Base-by-base conservation (phyloP, 2,113 vertebrate species). In the Cygnus atratus region DNA sequence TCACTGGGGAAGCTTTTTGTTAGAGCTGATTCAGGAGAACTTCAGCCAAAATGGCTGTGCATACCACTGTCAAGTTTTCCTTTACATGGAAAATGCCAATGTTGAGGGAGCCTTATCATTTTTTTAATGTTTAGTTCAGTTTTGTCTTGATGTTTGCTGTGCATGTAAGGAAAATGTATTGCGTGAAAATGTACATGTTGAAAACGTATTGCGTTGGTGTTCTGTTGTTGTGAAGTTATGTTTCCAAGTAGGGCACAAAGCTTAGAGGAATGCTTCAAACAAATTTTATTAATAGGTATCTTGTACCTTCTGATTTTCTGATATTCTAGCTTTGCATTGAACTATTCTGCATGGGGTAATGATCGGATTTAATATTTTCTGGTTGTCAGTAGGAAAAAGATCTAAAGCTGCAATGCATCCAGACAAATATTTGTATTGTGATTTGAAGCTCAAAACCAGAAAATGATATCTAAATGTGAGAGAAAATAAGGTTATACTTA, bases 21-120 rank as follows among this genome's bases (percentile, higher is more conserved):
- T 66, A 22, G 15, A 81, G 39, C 2, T 65, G 25, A 14, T n/a
- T 57, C 55, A 24, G 39, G 15, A 59, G 39, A 78, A 37, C 22
- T 74, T 44, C 20, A 33, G 46, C 15, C n/a, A 39, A 17, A 66
- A 20, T 29, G 44, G 10, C 26, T 16, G 18, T 26, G 46, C 4
- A 2, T 39, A 12, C 6, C 11, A 8, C 66, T 15, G 8, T 52
- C 10, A 43, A 57, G 7, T n/a, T 12, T 57, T 37, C 18, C 39
- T 6, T 21, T 48, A 4, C 1, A 14, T 62, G 35, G 11, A 22
- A 37, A 41, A 22, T 2, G 6, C 7, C 4, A 2, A 9, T 66
- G 54, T 65, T 0, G 1, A 14, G 28, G 55, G 39, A 84, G 4
- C 13, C 33, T 13, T 29, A 5, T 35, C 2, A 2, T 19, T 71